phyloP scores from a whole-genome alignment of 53 echinoderm and acorn worm genomes.

The Astropecten irregularis region DNA sequence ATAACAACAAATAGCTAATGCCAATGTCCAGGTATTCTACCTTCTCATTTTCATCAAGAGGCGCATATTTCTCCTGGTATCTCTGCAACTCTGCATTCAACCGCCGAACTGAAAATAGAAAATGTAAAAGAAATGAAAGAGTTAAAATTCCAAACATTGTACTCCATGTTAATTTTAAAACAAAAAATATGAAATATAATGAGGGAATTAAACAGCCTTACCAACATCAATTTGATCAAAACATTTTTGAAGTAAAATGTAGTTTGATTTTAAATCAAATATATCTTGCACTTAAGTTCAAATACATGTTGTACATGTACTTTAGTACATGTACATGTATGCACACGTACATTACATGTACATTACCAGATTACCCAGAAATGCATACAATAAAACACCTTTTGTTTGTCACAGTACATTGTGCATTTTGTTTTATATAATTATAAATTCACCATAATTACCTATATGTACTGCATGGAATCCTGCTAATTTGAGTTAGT shows the following conservation, averaged over 20 bases:
- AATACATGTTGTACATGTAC: background rate
- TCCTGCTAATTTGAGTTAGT: no score
- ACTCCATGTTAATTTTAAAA: background rate
- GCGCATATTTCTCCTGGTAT: conserved; percentile 90
- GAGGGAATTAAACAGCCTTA: background rate
- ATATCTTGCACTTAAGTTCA: background rate
- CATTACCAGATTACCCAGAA: no score
- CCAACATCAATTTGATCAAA: background rate
- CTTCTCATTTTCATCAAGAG: conserved; percentile 77
- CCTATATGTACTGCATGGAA: no score
- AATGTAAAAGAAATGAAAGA: background rate
- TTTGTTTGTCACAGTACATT: no score
- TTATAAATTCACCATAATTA: no score
- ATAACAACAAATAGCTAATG: no score
- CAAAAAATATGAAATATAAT: background rate
- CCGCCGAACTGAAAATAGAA: conserved; percentile 74
- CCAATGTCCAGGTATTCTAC: no score
- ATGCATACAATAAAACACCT: no score
- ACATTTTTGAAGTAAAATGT: background rate
- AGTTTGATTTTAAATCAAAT: background rate
- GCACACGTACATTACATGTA: no score
- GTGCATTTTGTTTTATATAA: no score
- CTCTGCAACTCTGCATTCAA: conserved; percentile 77
- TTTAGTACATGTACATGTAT: no score
- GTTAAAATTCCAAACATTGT: background rate